Percentiles rank a stretch among this genome's conserved stretches.
These are phyloP conservation scores for Cremastobaeus sp. DNA, from an alignment of 2,888 invertebrate genomes.

Conservation along the genomic window DNA sequence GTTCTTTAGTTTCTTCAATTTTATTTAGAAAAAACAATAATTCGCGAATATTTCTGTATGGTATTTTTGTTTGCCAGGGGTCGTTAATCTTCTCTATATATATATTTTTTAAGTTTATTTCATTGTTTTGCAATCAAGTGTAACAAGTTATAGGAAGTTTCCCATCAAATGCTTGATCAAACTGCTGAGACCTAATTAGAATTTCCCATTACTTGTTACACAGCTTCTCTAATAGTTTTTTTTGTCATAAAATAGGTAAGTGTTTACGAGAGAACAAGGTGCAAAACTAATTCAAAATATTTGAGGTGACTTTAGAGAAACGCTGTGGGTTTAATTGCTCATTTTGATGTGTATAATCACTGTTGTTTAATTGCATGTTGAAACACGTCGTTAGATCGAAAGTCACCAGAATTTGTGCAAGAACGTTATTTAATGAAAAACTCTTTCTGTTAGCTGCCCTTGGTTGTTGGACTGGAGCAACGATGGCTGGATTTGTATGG, in stretches of 20 bases:
- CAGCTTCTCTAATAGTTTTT: conserved; percentile 8
- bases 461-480: conserved; percentile 88
- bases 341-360: too few species aligned
- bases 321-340: conserved; percentile 15
- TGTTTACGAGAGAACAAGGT: conserved; percentile 2
- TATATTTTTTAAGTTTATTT: conserved; percentile 33
- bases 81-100: conserved; percentile 76
- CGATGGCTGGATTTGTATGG: conserved; percentile 86
- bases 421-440: conserved; percentile 6
- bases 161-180: too few species aligned
- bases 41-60: too few species aligned
- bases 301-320: conserved; percentile 49
- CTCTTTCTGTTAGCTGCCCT: conserved; percentile 81
- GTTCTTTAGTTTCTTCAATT: conserved; percentile 23
- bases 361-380: conserved; percentile 3
- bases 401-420: conserved; percentile 37
- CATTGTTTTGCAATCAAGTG: conserved; percentile 27
- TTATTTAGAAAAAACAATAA: too few species aligned
- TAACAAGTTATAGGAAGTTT: conserved; percentile 28
- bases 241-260: conserved; percentile 32
- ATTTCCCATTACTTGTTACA: conserved; percentile 38
- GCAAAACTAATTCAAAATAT: conserved; percentile 2
- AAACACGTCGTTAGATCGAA: conserved; percentile 44
- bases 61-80: conserved; percentile 73
- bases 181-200: too few species aligned